phyloP scores from a whole-genome alignment of 2,113 vertebrate species.

The Gnathonemus echidnorhynchus region DNA sequence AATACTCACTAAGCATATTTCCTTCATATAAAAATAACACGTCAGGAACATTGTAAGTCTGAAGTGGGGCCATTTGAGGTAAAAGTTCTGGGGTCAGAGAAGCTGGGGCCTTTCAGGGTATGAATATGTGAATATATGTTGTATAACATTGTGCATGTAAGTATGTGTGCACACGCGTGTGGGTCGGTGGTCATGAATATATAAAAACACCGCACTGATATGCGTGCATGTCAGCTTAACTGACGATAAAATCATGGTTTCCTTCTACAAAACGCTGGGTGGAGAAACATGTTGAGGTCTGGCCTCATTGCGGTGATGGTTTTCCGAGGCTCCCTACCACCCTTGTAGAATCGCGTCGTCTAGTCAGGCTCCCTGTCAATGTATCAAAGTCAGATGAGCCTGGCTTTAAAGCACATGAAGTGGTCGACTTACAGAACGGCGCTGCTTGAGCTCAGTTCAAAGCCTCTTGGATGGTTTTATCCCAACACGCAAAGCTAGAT shows the following conservation, averaged over 20 bases:
- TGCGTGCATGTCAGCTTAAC: not conserved
- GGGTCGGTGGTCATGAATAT: not conserved
- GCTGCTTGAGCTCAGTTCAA: not conserved
- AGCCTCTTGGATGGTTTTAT: not conserved
- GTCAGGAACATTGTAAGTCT: not conserved
- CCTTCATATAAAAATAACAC: not conserved
- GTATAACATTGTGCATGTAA: not conserved
- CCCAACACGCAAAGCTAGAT: not conserved
- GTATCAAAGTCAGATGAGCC: not conserved
- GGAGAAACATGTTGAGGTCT: conserved; percentile 2
- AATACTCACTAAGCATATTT: not conserved
- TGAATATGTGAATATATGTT: not conserved
- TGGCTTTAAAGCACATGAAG: not conserved
- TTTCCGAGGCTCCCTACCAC: not conserved
- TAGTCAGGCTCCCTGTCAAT: not conserved
- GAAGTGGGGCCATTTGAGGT: not conserved
- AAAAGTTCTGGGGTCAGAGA: not conserved
- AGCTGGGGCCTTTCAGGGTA: not conserved
- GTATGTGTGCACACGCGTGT: not conserved
- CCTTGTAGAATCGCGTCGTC: not conserved
- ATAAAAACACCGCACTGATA: not conserved
- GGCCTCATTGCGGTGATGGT: not conserved
- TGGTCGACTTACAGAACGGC: not conserved
- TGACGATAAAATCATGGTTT: conserved; percentile 1
- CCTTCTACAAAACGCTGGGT: not conserved